Conservation (phyloP, 2,113 vertebrate species). For the Ondatra zibethicus region DNA sequence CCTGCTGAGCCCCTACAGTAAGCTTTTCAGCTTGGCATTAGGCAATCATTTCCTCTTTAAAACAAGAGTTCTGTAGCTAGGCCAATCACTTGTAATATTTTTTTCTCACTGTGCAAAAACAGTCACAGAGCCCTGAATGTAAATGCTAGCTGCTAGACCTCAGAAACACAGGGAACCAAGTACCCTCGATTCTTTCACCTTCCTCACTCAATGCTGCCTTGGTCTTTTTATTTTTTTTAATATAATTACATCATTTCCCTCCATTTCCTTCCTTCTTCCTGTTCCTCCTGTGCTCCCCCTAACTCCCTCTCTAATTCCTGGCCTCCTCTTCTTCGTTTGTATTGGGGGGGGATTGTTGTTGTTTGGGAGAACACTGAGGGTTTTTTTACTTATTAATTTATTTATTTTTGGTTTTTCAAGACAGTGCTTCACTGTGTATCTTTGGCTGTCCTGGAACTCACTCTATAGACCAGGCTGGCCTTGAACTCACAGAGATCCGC, state of each 20-base stretch:
- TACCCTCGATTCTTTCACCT: accelerated
- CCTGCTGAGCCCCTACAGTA: neutral
- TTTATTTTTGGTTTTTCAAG: too few species aligned
- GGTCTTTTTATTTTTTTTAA: neutral
- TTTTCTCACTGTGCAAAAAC: slow-evolving; percentile 27
- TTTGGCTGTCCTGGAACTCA: too few species aligned
- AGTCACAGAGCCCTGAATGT: neutral
- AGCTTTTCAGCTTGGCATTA: neutral
- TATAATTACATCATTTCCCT: neutral
- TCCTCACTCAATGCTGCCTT: neutral
- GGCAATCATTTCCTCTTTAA: slow-evolving; percentile 26
- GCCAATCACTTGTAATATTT: neutral
- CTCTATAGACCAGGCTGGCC: too few species aligned
- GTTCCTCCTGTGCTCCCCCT: neutral
- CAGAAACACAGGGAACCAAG: neutral
- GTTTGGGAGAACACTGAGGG: too few species aligned
- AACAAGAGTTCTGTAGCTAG: neutral
- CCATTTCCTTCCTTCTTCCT: neutral
- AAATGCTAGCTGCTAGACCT: neutral
- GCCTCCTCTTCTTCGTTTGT: neutral
- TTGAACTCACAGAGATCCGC: too few species aligned
- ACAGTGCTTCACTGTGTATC: too few species aligned
- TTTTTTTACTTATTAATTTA: too few species aligned
- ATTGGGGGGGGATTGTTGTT: too few species aligned
- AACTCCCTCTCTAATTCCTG: neutral